Conservation (phyloP, 2,888 invertebrate species). For the Melanophora roralis region DNA sequence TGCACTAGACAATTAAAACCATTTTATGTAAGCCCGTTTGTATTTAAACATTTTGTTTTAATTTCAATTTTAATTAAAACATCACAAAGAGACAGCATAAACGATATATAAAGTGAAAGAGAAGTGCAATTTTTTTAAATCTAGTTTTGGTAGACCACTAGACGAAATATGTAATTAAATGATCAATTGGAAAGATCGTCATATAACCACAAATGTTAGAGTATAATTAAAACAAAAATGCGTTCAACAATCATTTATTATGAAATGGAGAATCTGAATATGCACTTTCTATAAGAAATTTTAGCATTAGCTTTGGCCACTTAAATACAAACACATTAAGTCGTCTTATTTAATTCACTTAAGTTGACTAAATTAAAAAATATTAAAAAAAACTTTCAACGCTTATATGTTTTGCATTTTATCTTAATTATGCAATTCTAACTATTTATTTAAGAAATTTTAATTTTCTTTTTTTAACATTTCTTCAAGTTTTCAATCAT, state of each 20-base stretch:
- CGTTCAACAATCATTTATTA: conserved; percentile 21
- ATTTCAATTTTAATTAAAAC: conserved; percentile 46
- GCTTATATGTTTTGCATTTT: background rate
- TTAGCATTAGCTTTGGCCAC: background rate
- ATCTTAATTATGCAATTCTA: conserved; percentile 5
- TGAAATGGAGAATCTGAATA: conserved; percentile 6
- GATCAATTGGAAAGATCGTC: too few relatives aligned
- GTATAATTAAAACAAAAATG: conserved; percentile 21
- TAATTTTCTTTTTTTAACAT: background rate
- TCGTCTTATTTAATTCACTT: background rate
- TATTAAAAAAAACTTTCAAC: conserved; percentile 1
- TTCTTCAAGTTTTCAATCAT: too few relatives aligned
- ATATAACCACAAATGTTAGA: background rate
- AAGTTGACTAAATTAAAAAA: background rate
- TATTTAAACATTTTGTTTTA: background rate
- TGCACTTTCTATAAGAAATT: conserved; percentile 31
- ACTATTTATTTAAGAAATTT: background rate
- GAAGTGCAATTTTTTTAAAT: conserved; percentile 18
- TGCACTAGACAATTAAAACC: too few relatives aligned
- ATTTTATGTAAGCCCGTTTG: too few relatives aligned
- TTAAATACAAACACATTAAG: background rate
- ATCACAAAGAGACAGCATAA: conserved; percentile 16
- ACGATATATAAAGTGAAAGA: background rate
- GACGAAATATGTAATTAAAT: background rate
- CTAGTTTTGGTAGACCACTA: background rate